A percentile compares a stretch with the other conserved stretches of the same genome.
Conservation (phyloP, 53 echinoderm and acorn worm species). For the Zoroaster sp. region DNA sequence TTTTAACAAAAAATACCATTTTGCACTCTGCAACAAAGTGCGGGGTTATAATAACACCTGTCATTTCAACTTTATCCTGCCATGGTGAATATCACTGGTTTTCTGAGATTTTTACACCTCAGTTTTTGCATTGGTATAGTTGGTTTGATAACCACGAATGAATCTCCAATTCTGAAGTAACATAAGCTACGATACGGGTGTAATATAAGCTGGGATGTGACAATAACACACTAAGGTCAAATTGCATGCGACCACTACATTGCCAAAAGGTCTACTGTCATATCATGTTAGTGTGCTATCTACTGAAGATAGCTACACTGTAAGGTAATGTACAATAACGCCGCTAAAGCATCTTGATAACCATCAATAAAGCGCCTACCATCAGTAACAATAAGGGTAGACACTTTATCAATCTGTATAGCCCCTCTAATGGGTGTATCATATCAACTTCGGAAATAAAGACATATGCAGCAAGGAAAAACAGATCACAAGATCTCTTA, state of each 20-base stretch:
- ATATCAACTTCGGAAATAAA: neutral
- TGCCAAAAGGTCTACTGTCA: neutral
- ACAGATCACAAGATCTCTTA: neutral
- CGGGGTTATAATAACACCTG: too few species aligned
- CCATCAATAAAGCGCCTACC: conserved; percentile 14
- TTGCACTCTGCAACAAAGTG: too few species aligned
- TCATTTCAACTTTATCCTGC: too few species aligned
- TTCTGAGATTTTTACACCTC: too few species aligned
- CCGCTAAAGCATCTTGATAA: conserved; percentile 9
- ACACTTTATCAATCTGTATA: conserved; percentile 36
- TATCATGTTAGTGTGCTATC: conserved; percentile 20
- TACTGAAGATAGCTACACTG: neutral
- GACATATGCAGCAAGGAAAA: neutral
- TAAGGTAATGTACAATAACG: conserved; percentile 33
- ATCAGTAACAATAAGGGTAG: neutral
- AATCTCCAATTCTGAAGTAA: neutral
- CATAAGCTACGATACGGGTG: neutral
- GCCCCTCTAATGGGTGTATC: conserved; percentile 10
- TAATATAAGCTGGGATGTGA: neutral
- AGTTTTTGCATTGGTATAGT: too few species aligned
- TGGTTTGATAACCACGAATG: too few species aligned
- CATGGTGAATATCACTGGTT: too few species aligned
- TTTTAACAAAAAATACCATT: too few species aligned
- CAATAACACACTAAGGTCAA: neutral
- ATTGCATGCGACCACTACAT: neutral